A percentile compares a stretch with the other conserved stretches of the same genome.
phyloP scores from a whole-genome alignment of 2,113 vertebrate species.

The Aspiorhynchus laticeps region DNA sequence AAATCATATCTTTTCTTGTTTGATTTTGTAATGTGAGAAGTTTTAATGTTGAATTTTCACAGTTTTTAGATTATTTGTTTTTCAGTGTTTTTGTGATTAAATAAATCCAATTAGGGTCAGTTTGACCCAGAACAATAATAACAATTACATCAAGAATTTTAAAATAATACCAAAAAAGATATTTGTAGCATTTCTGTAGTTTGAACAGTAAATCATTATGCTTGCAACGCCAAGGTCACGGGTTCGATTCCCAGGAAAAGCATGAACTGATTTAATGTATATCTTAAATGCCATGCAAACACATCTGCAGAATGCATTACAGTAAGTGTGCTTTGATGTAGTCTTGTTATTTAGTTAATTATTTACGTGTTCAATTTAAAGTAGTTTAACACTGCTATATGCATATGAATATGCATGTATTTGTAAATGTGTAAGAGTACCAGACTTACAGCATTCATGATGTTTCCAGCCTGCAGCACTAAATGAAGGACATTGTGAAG shows the following conservation, averaged over 20 bases:
- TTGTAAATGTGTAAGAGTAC: not conserved
- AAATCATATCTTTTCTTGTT: not conserved
- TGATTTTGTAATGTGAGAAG: not conserved
- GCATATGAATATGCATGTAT: not conserved
- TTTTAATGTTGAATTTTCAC: not conserved
- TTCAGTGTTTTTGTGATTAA: not conserved
- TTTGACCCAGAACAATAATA: not conserved
- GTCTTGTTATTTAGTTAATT: not conserved
- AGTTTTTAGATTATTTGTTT: not conserved
- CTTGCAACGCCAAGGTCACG: not conserved
- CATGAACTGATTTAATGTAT: not conserved
- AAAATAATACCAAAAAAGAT: not conserved
- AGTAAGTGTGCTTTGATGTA: not conserved
- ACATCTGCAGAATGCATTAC: not conserved
- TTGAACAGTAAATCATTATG: not conserved
- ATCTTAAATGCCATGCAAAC: too few species aligned
- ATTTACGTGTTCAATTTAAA: not conserved
- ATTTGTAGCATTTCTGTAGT: not conserved
- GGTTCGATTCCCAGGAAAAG: not conserved
- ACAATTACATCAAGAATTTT: not conserved
- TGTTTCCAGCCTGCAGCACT: slow-evolving; percentile 96
- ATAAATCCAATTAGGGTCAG: not conserved
- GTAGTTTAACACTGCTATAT: not conserved
- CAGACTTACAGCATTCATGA: slow-evolving; percentile 92
- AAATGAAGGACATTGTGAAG: slow-evolving; percentile 92